Conservation (phyloP, 2,113 vertebrate genomes). For the Pseudolaguvia tuberculata region DNA sequence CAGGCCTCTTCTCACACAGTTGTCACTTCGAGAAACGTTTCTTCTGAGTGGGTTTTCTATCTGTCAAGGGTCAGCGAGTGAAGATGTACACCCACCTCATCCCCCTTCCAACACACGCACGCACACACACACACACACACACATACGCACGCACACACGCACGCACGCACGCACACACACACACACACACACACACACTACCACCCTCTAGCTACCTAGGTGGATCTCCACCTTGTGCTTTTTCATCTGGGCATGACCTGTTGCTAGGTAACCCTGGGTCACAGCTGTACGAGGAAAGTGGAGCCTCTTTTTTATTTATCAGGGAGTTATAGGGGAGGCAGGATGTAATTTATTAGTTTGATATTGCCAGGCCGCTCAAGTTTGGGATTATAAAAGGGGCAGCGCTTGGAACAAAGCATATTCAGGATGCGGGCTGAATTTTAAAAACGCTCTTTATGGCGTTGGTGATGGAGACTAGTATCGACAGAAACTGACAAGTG, state of each 20-base stretch:
- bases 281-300: constrained; percentile 74
- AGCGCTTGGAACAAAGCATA: constrained; percentile 42
- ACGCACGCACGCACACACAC: too few species aligned
- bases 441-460: constrained; percentile 41
- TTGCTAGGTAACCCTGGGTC: constrained; percentile 81
- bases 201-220: constrained; percentile 62
- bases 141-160: constrained; percentile 20
- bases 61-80: constrained; percentile 70
- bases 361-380: constrained; percentile 70
- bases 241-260: constrained; percentile 78
- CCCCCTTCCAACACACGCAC: not conserved
- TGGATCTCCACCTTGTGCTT: constrained; percentile 70
- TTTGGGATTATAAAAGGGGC: constrained; percentile 64
- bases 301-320: constrained; percentile 73
- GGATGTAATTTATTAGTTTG: constrained; percentile 80
- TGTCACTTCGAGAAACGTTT: constrained; percentile 70
- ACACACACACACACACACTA: constrained; percentile 18
- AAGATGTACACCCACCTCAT: constrained; percentile 28
- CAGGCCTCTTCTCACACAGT: constrained; percentile 45
- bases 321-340: constrained; percentile 73
- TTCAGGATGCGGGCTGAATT: constrained; percentile 46
- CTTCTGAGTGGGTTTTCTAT: constrained; percentile 74
- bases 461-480: constrained; percentile 40
- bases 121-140: not conserved
- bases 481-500: constrained; percentile 40